Conservation (phyloP, 2,113 vertebrate genomes). For the Erinaceus europaeus region DNA sequence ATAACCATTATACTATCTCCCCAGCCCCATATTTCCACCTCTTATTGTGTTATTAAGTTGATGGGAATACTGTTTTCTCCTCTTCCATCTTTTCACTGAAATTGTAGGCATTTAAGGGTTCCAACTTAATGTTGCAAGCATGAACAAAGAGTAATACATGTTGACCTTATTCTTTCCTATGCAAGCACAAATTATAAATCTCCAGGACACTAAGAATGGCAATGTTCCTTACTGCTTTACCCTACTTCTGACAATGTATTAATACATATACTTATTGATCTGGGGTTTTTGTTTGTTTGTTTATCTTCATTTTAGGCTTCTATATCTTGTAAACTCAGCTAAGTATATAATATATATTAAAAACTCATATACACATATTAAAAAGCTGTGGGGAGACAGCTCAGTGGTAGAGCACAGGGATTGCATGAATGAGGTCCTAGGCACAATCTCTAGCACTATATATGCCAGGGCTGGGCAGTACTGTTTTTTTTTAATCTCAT, state of each 20-base stretch:
- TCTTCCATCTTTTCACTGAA: neutral
- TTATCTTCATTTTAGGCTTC: neutral
- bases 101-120: neutral
- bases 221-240: neutral
- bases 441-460: no score
- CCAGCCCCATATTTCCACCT: neutral
- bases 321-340: neutral
- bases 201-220: neutral
- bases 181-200: neutral
- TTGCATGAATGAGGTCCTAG: no score
- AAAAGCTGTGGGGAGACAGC: neutral
- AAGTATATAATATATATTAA: neutral
- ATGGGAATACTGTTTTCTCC: neutral
- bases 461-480: no score
- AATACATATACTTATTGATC: neutral
- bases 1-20: neutral
- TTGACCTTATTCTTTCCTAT: neutral
- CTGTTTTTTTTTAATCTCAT: no score
- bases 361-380: neutral
- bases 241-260: neutral
- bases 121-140: neutral
- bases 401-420: no score
- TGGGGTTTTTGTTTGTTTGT: neutral
- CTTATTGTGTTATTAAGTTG: neutral
- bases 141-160: neutral